Evolutionary conservation across 2,888 invertebrate species (phyloP), one percentile per base, ranked within the genome.

Genomic region (Hydrotaea cyrtoneurina): DNA sequence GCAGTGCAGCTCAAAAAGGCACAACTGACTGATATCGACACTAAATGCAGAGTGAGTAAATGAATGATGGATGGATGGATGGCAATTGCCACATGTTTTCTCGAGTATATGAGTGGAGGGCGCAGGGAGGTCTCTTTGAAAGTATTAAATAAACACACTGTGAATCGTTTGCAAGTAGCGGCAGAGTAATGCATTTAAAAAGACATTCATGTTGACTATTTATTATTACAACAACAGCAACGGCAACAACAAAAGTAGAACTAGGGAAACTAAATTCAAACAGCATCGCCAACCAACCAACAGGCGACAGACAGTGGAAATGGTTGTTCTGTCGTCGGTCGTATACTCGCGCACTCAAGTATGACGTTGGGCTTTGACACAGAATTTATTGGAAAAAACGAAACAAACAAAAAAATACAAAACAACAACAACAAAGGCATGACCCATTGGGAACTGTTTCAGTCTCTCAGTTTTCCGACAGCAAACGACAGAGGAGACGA

Each of bases 111-210:
- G 50, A 50, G n/a, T 50, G n/a, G 15, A 50, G 50, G 50, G 50
- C 3, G 50, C 3, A 13, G 15, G 50, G n/a, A n/a, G n/a, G 50
- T 15, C 50, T 43, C 43, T 15, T 10, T 1, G 43, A 75, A 31
- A 55, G 53, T 72, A 82, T 77, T 73, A 82, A 82, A 79, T 43
- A 82, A 81, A 39, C 13, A 82, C 76, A 78, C 78, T 79, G 79
- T 82, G 85, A 85, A 79, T 85, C 82, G 85, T 75, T 85, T 82
- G 82, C 85, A 85, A 77, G 82, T 82, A 85, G 85, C 85, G 85
- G 85, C 85, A 82, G 79, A 73, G 82, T 64, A 85, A 82, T 82
- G 66, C 79, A 78, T 81, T 81, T 53, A 76, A 7, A 78, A 73
- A 81, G 78, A 73, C 81, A 78, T 76, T 72, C 76, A 76, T 46